Conservation (phyloP, 2,113 vertebrate species). For the Sialia sialis region DNA sequence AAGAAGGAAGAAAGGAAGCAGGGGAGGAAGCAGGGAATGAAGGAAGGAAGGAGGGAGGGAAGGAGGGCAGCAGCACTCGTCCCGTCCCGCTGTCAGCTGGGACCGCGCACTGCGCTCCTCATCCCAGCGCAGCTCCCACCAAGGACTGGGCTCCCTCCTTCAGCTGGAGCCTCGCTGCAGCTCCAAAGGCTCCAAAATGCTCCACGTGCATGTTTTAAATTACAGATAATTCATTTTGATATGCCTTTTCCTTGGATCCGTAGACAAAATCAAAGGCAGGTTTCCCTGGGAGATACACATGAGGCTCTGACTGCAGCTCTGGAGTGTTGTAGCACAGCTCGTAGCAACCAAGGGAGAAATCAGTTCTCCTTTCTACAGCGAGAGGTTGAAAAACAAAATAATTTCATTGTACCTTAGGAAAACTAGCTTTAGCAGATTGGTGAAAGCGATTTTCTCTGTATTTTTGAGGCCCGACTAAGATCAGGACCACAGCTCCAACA, state of each 20-base stretch:
- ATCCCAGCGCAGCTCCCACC: neutral
- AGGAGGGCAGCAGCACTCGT: neutral
- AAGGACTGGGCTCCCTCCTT: neutral
- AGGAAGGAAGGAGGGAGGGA: neutral
- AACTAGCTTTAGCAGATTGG: neutral
- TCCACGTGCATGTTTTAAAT: conserved; percentile 6
- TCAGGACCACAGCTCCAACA: neutral
- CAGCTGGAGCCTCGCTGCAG: neutral
- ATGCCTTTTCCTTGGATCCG: neutral
- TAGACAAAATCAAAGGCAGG: conserved; percentile 9
- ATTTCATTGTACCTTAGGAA: neutral
- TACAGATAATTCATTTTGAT: conserved; percentile 4
- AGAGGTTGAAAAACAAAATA: conserved; percentile 2
- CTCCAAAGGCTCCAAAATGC: neutral
- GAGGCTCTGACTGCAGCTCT: neutral
- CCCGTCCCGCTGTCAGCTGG: neutral
- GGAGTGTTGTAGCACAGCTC: neutral
- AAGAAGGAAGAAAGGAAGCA: neutral
- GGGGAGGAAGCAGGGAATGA: neutral
- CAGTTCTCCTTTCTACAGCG: neutral
- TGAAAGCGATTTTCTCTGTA: neutral
- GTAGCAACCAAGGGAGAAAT: neutral
- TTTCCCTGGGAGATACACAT: conserved; percentile 42
- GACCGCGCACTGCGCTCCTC: neutral
- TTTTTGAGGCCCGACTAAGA: neutral